phyloP scores from a whole-genome alignment of 2,888 invertebrate genomes.

The Coecobrya sp. region DNA sequence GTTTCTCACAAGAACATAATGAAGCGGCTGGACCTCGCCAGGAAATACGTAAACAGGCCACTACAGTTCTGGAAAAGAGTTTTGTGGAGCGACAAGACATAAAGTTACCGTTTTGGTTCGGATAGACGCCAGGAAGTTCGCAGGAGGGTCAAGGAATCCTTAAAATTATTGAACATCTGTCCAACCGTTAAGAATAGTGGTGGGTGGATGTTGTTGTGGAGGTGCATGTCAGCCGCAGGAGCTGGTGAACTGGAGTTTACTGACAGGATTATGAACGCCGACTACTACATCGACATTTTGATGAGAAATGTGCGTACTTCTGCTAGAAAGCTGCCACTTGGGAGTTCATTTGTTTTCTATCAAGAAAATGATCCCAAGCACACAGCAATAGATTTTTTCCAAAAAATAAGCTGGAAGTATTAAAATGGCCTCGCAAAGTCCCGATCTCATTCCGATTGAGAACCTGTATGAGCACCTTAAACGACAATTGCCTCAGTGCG shows the following conservation, averaged over 20 bases:
- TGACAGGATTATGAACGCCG: conserved; percentile 64
- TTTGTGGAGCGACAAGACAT: neutral
- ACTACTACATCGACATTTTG: conserved; percentile 42
- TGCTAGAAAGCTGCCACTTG: conserved; percentile 42
- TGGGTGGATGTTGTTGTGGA: conserved; percentile 63
- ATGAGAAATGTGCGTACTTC: conserved; percentile 25
- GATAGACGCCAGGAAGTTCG: neutral
- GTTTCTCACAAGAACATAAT: neutral
- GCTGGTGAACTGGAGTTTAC: conserved; percentile 60
- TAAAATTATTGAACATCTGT: neutral
- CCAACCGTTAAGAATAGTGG: conserved; percentile 71
- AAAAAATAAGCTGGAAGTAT: too few relatives aligned
- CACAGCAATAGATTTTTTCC: too few relatives aligned
- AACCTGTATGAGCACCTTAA: too few relatives aligned
- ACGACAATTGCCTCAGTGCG: neutral
- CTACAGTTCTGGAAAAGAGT: neutral
- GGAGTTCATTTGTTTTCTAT: conserved; percentile 47
- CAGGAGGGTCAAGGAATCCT: neutral
- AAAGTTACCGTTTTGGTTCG: neutral
- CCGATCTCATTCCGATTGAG: too few relatives aligned
- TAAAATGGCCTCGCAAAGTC: too few relatives aligned
- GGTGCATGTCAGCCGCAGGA: conserved; percentile 53
- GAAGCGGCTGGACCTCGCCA: neutral
- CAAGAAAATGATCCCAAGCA: conserved; percentile 79
- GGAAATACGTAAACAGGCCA: neutral